Evolutionary conservation across 2,797 vertebrate species (phyloP), one percentile per base, ranked within the genome.

Genomic region (Coccyzus lansbergi): DNA sequence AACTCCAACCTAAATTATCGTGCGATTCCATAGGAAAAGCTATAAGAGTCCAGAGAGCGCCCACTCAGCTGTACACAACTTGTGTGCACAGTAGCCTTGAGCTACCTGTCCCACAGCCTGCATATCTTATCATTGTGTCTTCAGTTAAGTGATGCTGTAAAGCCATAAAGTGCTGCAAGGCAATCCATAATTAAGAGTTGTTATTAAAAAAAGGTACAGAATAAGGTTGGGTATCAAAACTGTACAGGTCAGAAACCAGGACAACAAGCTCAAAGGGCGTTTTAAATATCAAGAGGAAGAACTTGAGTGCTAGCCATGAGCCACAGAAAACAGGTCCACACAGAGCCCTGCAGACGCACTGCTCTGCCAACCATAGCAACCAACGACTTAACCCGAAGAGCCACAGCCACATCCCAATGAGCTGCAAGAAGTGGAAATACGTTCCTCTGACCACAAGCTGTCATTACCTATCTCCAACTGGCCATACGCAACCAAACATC

Each of bases 151-250:
- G 38, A 90, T 33, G 59, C 31, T 78, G 52, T 95, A 91, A 91
- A 96, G 44, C 62, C 64, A 96, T 96, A 83, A 95, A 91, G 36
- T 10, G 38, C 59, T 62, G n/a, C 15, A 6, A 55, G 55, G 70
- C 62, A 90, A 81, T 62, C n/a, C 40, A 36, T 0, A 0, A 81
- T 64, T 53, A 74, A 58, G 5, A 87, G 42, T 4, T 36, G 26
- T 33, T 75, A 77, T 29, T 92, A n/a, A 55, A 85, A 88, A 88
- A 78, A 48, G 9, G 10, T 76, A 83, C 28, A 55, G 38, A 51
- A 48, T 24, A 53, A 65, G 34, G 15, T 7, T 65, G 34, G 55
- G 19, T 75, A 64, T 69, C 29, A 42, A 77, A 36, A 55, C n/a
- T 58, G 29, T 29, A 81, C 53, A 48, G 62, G 63, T 67, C 76